Base-by-base conservation (phyloP, 2,113 vertebrate species). In the Trematomus loennbergii region DNA sequence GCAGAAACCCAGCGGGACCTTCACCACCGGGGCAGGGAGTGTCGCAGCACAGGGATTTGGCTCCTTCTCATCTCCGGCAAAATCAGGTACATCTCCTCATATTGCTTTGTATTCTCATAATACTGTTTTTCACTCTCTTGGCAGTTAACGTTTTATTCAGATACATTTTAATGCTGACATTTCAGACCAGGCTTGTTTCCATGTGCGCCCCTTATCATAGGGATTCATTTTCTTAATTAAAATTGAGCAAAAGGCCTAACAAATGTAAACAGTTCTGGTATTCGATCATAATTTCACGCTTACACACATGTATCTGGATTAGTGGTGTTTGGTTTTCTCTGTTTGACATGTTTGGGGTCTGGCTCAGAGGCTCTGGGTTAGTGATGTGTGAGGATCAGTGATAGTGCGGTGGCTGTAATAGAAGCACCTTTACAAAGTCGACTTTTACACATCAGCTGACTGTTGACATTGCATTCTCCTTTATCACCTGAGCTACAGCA, bases 21-120 rank as follows among this genome's bases (percentile, higher is more conserved):
- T 99, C 94, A 99, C 92, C 81, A 95, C 97, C 0, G 96, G 97
- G 25, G 94, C 88, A 6, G 97, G 96, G 4, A 98, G 95, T 0
- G 98, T 99, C 12, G 97, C 98, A 0, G 90, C 96, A 3, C 98
- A 99, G 85, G 98, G 98, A 65, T 99, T 99, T 1, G 97, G 98
- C 1, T 95, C 95, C n/a, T 99, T 98, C 83, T 87, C 96, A 63
- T 92, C 93, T 46, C 96, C 97, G 0, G 85, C 92, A 75, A 98
- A 99, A 95, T 75, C 96, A 96, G 96, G 98, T 99, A 90, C 54
- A 45, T 8, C 20, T 36, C 33, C 36, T 20, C 16, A 45, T 25
- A 15, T 22, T n/a, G 13, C 6, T 9, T 66, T 57, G 52, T 58
- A 25, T 69, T 73, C 20, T 61, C 29, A 40, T 18, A 13, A 15